Evolutionary conservation across 2,113 vertebrate genomes (phyloP), one percentile per base, ranked within the genome.

Genomic region (Podocnemis expansa): DNA sequence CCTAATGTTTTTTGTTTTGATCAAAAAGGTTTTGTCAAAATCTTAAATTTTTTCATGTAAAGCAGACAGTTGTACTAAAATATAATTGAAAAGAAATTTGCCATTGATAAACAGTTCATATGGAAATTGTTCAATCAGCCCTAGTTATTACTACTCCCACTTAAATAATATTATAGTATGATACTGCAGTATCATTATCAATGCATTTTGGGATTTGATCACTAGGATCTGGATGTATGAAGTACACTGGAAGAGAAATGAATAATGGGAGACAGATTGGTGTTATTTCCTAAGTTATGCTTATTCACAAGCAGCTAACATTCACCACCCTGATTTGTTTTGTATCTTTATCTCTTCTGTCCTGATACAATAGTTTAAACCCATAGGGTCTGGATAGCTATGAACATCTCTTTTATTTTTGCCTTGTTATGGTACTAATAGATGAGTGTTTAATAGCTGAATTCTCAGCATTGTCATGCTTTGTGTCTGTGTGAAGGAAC

Each of bases 391-490:
- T 29, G 27, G 56, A 58, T 58, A 63, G 17, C 60, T 19, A n/a
- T 63, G 60, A 67, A 67, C 17, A n/a, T n/a, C 8, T n/a, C 31
- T 67, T 21, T n/a, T 21, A 91, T 85, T 5, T 38, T 51, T 24
- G 16, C 5, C 2, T 60, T 49, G 2, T 1, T 80, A 21, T 84
- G 22, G 80, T 56, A 84, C 47, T 81, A 79, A 8, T 34, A 4
- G 80, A 11, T 31, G 47, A 8, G 6, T 29, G 1, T 31, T 82
- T 78, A 81, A 90, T 24, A 10, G 0, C n/a, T 3, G 70, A 21
- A 19, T 8, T 75, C 70, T 29, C 5, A 52, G 24, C 1, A 4
- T 76, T 9, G 1, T 0, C 34, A 1, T 43, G 1, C 0, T 0
- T 56, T 29, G 10, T 78, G 47, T 78, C 55, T n/a, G 11, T 82